Percentiles rank a stretch among this genome's conserved stretches.
These are phyloP conservation scores for Martes martes DNA, from an alignment of 2,113 vertebrate genomes.

Conservation along the genomic window DNA sequence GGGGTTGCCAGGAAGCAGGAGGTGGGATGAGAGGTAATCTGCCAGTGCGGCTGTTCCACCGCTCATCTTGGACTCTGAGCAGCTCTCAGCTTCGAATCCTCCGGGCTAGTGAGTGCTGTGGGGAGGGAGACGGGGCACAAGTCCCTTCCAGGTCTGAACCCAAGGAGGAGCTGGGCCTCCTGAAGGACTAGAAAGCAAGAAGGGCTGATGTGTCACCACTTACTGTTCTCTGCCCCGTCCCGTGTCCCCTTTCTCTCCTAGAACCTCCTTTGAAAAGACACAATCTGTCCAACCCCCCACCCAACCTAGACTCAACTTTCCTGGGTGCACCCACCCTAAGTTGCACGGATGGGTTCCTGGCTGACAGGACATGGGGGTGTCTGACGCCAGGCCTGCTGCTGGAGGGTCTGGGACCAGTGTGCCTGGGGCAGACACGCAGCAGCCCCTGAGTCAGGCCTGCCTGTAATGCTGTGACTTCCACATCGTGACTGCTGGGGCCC, in stretches of 20 bases:
- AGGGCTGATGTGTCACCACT: not conserved
- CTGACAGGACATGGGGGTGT: too few species aligned
- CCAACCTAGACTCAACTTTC: not conserved
- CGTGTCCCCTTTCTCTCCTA: not conserved
- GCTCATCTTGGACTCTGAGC: not conserved
- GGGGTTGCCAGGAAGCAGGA: not conserved
- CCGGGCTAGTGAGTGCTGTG: not conserved
- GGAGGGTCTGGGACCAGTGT: rapidly evolving
- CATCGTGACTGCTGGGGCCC: not conserved
- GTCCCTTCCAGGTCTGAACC: not conserved
- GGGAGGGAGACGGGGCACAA: not conserved
- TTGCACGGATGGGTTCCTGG: not conserved
- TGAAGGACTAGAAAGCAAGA: not conserved
- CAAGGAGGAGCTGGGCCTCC: not conserved
- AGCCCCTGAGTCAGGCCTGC: not conserved
- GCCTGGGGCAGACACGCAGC: not conserved
- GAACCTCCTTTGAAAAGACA: not conserved
- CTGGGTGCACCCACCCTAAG: not conserved
- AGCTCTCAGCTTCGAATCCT: not conserved
- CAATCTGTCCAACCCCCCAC: not conserved
- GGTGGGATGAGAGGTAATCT: not conserved
- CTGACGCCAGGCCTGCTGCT: not conserved
- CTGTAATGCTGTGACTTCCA: not conserved
- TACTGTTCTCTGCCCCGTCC: too few species aligned
- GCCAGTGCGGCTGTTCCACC: not conserved